phyloP scores from a whole-genome alignment of 1,140 invertebrate species.

The Aphidius ervi region DNA sequence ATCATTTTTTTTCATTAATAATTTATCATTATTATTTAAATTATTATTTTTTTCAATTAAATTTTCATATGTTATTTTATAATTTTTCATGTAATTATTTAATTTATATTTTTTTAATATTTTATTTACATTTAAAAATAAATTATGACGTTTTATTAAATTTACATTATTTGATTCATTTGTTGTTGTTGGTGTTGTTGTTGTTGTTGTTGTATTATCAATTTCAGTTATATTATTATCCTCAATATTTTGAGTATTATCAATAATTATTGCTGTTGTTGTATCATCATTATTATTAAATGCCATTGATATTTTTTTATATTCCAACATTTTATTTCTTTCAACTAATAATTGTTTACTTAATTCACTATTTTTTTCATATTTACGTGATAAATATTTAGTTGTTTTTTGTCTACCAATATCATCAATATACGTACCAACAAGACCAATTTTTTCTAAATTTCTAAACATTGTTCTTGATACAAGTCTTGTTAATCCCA shows the following conservation, averaged over 20 bases:
- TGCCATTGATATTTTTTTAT: constrained; percentile 21
- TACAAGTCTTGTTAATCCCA: constrained; percentile 56
- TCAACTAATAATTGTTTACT: constrained; percentile 46
- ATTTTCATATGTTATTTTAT: constrained; percentile 24
- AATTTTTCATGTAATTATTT: constrained; percentile 24
- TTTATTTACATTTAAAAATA: constrained; percentile 26
- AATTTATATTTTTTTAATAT: constrained; percentile 37
- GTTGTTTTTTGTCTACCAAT: constrained; percentile 55
- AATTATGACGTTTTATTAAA: neutral
- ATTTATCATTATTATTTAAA: neutral
- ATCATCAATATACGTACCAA: constrained; percentile 55
- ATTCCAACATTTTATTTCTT: constrained; percentile 47
- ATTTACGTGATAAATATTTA: constrained; percentile 48
- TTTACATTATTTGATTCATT: neutral
- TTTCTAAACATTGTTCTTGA: constrained; percentile 52
- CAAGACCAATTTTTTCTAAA: constrained; percentile 48
- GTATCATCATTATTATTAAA: neutral
- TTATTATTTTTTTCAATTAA: constrained; percentile 1
- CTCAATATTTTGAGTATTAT: neutral
- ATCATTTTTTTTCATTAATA: neutral
- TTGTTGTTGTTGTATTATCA: no score
- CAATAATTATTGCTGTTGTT: constrained; percentile 1
- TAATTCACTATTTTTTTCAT: constrained; percentile 39
- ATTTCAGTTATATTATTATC: neutral
- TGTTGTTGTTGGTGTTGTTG: neutral